Evolutionary conservation across 2,113 vertebrate species (phyloP).

Genomic region (Menidia beryllina): DNA sequence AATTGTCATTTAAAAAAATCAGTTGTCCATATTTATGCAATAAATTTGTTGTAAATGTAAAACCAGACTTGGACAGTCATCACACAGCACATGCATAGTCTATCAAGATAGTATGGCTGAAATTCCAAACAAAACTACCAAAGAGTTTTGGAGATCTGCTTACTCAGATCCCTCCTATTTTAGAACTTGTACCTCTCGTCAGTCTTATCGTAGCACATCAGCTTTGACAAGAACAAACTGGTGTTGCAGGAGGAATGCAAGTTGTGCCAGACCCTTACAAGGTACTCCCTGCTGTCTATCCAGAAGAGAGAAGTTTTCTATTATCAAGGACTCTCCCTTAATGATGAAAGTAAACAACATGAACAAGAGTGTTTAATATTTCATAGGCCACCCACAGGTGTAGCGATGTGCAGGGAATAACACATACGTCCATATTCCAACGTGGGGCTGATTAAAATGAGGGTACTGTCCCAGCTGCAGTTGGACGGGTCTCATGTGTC

Average conservation of each 20-base stretch:
- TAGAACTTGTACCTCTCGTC: constrained; percentile 49
- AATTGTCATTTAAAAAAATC: background rate
- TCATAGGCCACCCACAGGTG: constrained; percentile 76
- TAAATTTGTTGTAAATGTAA: background rate
- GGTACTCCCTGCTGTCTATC: constrained; percentile 54
- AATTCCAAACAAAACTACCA: constrained; percentile 43
- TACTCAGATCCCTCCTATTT: constrained; percentile 67
- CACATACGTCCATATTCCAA: constrained; percentile 57
- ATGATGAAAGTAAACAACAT: constrained; percentile 78
- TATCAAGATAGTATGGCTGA: constrained; percentile 9
- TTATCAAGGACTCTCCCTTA: constrained; percentile 68
- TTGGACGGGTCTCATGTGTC: constrained; percentile 36
- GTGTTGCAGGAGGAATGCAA: constrained; percentile 48
- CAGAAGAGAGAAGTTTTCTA: constrained; percentile 59
- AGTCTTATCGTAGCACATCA: constrained; percentile 49
- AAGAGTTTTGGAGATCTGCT: constrained; percentile 46
- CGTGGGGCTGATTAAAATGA: constrained; percentile 54
- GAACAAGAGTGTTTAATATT: constrained; percentile 73
- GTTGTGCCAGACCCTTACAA: constrained; percentile 53
- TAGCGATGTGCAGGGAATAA: constrained; percentile 60
- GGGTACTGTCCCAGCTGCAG: constrained; percentile 53
- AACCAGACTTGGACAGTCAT: background rate
- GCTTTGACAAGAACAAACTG: constrained; percentile 63
- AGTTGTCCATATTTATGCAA: background rate
- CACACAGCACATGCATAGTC: background rate